Percentiles rank a stretch among this genome's conserved stretches.
phyloP scores from a whole-genome alignment of 2,113 vertebrate genomes.

The Thunnus maccoyii region DNA sequence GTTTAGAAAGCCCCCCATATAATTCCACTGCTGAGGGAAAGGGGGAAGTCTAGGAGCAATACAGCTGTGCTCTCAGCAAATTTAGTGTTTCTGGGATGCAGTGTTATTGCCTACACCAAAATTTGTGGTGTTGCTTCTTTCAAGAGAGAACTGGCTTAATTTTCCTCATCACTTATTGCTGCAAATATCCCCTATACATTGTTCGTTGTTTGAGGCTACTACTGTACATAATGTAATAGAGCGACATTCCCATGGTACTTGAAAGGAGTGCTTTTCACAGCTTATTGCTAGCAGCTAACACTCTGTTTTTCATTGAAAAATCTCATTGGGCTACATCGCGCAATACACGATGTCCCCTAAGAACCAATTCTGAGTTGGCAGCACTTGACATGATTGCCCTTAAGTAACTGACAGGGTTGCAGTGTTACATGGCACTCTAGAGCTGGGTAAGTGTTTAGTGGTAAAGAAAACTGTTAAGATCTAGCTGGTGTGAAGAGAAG shows the following conservation, averaged over 20 bases:
- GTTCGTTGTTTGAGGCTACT: constrained; percentile 34
- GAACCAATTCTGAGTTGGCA: constrained; percentile 50
- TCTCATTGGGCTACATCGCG: constrained; percentile 18
- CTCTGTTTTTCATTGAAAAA: constrained; percentile 38
- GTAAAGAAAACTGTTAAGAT: constrained; percentile 31
- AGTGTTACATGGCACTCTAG: constrained; percentile 28
- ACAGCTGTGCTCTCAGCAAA: constrained; percentile 63
- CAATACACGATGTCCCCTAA: constrained; percentile 35
- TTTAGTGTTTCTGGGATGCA: constrained; percentile 44
- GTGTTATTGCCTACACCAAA: constrained; percentile 12
- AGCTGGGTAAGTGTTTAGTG: constrained; percentile 33
- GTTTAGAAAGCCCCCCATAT: constrained; percentile 29
- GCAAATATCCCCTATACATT: constrained; percentile 33
- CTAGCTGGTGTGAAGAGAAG: constrained; percentile 17
- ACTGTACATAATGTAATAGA: constrained; percentile 40
- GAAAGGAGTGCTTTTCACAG: constrained; percentile 58
- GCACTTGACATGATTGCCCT: constrained; percentile 63
- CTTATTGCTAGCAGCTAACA: constrained; percentile 33
- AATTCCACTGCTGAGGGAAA: constrained; percentile 50
- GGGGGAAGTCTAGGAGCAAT: constrained; percentile 50
- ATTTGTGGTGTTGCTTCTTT: constrained; percentile 23
- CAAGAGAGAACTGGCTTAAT: constrained; percentile 15
- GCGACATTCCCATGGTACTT: constrained; percentile 34
- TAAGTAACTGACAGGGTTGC: constrained; percentile 58
- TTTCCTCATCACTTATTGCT: constrained; percentile 34